Evolutionary conservation across 2,888 invertebrate genomes (phyloP), one percentile per base, ranked within the genome.

Genomic region (Blera fallax): DNA sequence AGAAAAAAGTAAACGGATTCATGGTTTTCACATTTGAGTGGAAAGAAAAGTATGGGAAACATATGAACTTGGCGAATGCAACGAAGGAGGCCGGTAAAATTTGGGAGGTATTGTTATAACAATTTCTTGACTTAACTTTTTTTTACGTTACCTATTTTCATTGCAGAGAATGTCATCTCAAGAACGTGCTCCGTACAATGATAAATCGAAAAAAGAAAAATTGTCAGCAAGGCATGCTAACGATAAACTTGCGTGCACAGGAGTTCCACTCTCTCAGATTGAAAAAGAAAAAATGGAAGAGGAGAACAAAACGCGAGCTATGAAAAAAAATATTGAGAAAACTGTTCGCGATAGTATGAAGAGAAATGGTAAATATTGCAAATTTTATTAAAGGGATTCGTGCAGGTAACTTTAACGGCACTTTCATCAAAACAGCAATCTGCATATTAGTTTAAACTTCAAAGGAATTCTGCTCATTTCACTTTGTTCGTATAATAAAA

Each of bases 21-120:
- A 91, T 91, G 90, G 32, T 70, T 14, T 91, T 91, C 21, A 89
- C 90, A 0, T 34, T 64, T 0, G 89, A 91, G 4, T 91, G 91
- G 91, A 89, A 88, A n/a, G 65, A 48, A 0, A 88, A 87, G 0
- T 80, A 88, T 62, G 88, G 89, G 0, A 88, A 87, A 7, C 27
- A 70, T 0, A 76, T 90, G 74, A 82, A 65, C 2, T 0, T 89
- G 0, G 0, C 24, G 0, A 76, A 89, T 62, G 90, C 91, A 0
- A 88, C 90, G 0, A 5, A 11, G 0, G 87, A 80, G 18, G 89
- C 90, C 1, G 91, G 90, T 0, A 81, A 77, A 3, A 58, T 89
- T 2, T 91, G 91, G 91, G 81, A 81, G 37, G 91, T 91, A 88
- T 80, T 43, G 18, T 40, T 16, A n/a, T 18, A 2, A 24, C 16